These are phyloP conservation scores for Crossaster papposus DNA, from an alignment of 53 echinoderm and acorn worm species.

Conservation along the genomic window DNA sequence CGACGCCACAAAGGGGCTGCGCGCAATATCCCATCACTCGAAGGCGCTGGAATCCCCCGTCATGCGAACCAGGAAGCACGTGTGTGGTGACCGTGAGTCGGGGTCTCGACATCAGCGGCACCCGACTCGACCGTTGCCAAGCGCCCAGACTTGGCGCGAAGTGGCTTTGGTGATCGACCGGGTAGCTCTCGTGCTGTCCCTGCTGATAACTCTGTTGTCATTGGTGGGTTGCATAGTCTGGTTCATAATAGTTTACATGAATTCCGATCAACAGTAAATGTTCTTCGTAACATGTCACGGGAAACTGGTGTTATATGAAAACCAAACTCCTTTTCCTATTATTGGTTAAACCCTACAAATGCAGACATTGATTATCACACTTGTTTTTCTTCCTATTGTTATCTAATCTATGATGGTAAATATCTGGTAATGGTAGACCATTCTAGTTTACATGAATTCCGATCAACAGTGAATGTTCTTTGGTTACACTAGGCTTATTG, in stretches of 20 bases:
- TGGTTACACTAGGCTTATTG: too few species aligned
- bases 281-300: background rate
- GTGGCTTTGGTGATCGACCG: conserved; percentile 21
- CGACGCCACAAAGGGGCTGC: background rate
- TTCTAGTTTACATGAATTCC: too few species aligned
- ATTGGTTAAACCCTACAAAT: too few species aligned
- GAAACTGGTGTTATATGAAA: too few species aligned
- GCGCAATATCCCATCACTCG: background rate
- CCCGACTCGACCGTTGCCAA: background rate
- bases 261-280: background rate
- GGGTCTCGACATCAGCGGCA: background rate
- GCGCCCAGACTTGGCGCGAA: conserved; percentile 1
- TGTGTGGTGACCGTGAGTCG: background rate
- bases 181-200: background rate
- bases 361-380: too few species aligned
- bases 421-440: too few species aligned
- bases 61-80: background rate
- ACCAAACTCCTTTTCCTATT: too few species aligned
- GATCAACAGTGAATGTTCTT: too few species aligned
- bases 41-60: conserved; percentile 20
- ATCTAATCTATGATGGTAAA: too few species aligned
- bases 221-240: background rate
- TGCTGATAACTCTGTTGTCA: background rate
- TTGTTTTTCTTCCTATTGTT: too few species aligned
- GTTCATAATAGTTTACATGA: background rate